A percentile compares a stretch with the other conserved stretches of the same genome.
These are phyloP conservation scores for Plebejus melissa DNA, from an alignment of 2,888 invertebrate species.

Conservation along the genomic window DNA sequence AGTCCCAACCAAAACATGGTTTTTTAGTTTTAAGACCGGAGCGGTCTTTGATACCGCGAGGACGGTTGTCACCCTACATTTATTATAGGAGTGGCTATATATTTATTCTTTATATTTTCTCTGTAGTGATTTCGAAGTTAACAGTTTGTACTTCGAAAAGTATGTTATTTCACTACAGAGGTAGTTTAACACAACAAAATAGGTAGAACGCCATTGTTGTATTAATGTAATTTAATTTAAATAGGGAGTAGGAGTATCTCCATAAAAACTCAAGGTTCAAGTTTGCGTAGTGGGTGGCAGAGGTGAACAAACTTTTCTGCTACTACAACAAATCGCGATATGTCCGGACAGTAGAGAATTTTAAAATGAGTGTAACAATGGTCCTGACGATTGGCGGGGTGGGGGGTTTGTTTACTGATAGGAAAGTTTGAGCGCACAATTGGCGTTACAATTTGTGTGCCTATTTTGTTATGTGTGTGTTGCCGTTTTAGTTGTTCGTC, in stretches of 20 bases:
- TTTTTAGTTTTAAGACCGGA: neutral
- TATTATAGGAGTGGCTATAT: neutral
- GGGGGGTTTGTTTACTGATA: neutral
- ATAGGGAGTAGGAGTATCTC: neutral
- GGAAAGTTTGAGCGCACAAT: neutral
- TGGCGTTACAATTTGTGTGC: neutral
- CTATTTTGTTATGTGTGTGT: neutral
- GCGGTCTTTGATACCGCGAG: neutral
- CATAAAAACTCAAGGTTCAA: neutral
- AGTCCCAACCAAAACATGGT: too few relatives aligned
- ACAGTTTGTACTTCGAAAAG: neutral
- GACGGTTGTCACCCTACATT: neutral
- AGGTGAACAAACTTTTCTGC: neutral
- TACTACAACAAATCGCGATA: neutral
- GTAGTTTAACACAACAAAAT: too few relatives aligned
- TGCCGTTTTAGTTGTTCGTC: neutral
- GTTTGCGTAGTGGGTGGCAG: neutral
- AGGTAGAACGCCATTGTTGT: too few relatives aligned
- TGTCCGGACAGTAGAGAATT: neutral
- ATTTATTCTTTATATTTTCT: neutral
- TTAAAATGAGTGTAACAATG: neutral
- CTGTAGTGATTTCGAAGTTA: neutral
- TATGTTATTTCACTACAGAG: too few relatives aligned
- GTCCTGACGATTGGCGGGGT: conserved; percentile 1
- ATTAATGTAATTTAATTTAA: too few relatives aligned